phyloP scores from a whole-genome alignment of 1,140 invertebrate genomes.

The Ctenoplectra terminalis region DNA sequence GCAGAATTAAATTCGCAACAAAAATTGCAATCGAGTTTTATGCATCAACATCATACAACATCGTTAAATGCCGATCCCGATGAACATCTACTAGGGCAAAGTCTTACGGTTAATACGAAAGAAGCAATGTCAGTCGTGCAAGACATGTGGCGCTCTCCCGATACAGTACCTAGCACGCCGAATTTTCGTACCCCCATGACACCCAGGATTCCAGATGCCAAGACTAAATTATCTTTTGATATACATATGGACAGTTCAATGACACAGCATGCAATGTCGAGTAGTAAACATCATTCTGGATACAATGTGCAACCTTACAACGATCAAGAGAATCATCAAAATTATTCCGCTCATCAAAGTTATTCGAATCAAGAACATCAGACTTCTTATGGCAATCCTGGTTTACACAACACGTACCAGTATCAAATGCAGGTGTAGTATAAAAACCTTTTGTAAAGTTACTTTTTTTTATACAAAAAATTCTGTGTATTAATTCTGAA shows the following conservation, averaged over 20 bases:
- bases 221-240: slow-evolving; percentile 81
- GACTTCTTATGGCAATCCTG: slow-evolving; percentile 63
- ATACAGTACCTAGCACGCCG: slow-evolving; percentile 20
- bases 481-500: neutral
- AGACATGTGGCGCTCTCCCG: slow-evolving; percentile 79
- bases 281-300: slow-evolving; percentile 73
- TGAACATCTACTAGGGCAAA: slow-evolving; percentile 78
- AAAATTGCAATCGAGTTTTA: slow-evolving; percentile 73
- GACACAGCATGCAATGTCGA: slow-evolving; percentile 82
- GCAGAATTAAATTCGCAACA: slow-evolving; percentile 74
- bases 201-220: slow-evolving; percentile 70
- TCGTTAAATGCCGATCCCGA: slow-evolving; percentile 68
- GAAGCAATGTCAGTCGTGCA: slow-evolving; percentile 82
- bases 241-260: slow-evolving; percentile 86
- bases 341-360: slow-evolving; percentile 71
- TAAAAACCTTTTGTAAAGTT: too few relatives aligned
- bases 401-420: slow-evolving; percentile 75
- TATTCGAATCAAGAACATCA: slow-evolving; percentile 81
- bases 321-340: slow-evolving; percentile 78
- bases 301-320: slow-evolving; percentile 74
- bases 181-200: slow-evolving; percentile 66
- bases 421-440: slow-evolving; percentile 76
- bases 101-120: slow-evolving; percentile 86
- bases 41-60: slow-evolving; percentile 72
- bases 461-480: neutral